Percentiles rank a stretch among this genome's conserved stretches.
Conservation (phyloP, 2,113 vertebrate species). For the Apteryx mantelli region DNA sequence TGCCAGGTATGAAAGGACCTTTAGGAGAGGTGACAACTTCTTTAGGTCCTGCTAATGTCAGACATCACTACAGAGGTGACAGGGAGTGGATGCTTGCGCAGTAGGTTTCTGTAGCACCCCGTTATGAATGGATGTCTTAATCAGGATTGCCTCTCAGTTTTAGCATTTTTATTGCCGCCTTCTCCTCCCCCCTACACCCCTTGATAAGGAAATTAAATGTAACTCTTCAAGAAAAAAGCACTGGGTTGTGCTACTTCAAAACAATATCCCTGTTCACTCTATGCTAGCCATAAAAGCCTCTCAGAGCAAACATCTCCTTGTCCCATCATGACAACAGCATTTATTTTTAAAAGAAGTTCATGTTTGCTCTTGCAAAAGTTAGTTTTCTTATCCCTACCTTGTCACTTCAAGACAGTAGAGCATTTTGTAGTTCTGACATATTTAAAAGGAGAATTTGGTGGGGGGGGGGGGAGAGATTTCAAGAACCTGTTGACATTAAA, state of each 20-base stretch:
- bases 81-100: not conserved
- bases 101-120: not conserved
- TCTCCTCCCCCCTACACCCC: not conserved
- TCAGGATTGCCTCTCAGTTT: not conserved
- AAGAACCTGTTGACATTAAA: not conserved
- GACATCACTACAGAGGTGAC: not conserved
- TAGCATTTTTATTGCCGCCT: not conserved
- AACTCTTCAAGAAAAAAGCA: not conserved
- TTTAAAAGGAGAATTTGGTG: not conserved
- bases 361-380: not conserved
- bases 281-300: not conserved
- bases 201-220: not conserved
- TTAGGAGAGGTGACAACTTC: not conserved
- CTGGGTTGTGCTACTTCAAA: not conserved
- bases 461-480: not conserved
- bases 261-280: not conserved
- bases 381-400: not conserved
- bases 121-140: not conserved
- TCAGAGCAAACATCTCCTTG: not conserved
- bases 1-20: not conserved
- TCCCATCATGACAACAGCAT: not conserved
- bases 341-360: not conserved
- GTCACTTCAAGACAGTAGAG: not conserved
- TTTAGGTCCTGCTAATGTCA: not conserved
- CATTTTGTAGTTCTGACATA: not conserved